These are phyloP conservation scores for Antheraea mylitta DNA, from an alignment of 1,140 invertebrate species.

Conservation along the genomic window DNA sequence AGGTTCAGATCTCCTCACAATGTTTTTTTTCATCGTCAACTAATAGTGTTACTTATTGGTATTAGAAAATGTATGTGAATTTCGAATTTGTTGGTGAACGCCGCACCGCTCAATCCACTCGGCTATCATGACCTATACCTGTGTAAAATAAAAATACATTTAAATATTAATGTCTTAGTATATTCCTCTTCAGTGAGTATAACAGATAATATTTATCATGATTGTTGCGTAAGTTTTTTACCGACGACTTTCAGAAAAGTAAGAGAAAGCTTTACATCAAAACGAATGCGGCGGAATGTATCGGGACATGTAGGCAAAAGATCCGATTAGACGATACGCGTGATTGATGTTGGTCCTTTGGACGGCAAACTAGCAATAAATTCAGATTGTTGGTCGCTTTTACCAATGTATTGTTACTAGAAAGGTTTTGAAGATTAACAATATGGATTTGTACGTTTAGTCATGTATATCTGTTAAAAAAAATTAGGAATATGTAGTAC, in stretches of 20 bases:
- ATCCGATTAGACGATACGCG: conserved; percentile 28
- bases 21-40: too few species aligned
- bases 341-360: conserved; percentile 27
- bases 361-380: conserved; percentile 20
- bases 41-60: too few species aligned
- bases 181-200: neutral
- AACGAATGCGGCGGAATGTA: conserved; percentile 16
- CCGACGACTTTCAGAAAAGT: conserved; percentile 5
- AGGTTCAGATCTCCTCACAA: too few species aligned
- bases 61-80: too few species aligned
- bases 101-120: neutral
- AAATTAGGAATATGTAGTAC: too few species aligned
- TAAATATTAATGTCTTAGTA: neutral
- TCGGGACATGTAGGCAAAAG: conserved; percentile 28
- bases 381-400: conserved; percentile 23
- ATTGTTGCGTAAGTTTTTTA: conserved; percentile 4
- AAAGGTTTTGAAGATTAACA: neutral
- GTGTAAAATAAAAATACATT: too few species aligned
- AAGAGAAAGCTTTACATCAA: conserved; percentile 10
- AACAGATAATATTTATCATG: neutral
- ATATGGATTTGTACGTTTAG: too few species aligned
- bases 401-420: neutral
- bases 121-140: neutral
- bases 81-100: too few species aligned
- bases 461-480: too few species aligned